Evolutionary conservation across 2,113 vertebrate genomes (phyloP).

Genomic region (Lampris incognitus): DNA sequence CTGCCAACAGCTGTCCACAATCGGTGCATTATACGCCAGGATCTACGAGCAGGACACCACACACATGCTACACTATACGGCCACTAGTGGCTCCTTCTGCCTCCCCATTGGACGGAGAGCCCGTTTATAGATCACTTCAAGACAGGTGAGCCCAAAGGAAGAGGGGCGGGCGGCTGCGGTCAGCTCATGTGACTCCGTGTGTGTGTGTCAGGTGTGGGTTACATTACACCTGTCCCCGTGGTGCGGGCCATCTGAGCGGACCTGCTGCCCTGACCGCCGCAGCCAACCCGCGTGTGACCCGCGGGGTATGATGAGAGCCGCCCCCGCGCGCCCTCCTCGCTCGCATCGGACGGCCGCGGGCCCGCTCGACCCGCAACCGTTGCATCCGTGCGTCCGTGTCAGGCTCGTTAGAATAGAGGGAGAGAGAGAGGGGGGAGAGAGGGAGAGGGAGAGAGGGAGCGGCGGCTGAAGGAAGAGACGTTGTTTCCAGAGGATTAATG

Average conservation of each 20-base stretch:
- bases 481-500: constrained; percentile 78
- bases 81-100: constrained; percentile 56
- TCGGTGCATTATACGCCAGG: constrained; percentile 70
- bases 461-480: constrained; percentile 63
- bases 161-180: neutral
- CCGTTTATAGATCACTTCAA: neutral
- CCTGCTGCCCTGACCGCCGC: neutral
- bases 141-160: constrained; percentile 48
- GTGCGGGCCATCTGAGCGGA: constrained; percentile 12
- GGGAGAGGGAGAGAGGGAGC: constrained; percentile 37
- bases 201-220: neutral
- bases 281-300: neutral
- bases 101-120: neutral
- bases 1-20: constrained; percentile 81
- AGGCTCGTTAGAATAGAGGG: constrained; percentile 56
- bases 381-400: neutral
- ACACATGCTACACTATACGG: constrained; percentile 23
- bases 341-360: neutral
- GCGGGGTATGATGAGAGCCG: too few relatives aligned
- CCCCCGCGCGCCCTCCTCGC: constrained; percentile 1
- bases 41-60: constrained; percentile 37
- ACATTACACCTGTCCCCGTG: constrained; percentile 45
- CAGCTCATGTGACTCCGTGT: neutral
- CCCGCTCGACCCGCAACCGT: neutral
- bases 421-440: constrained; percentile 40